Conservation (phyloP, 2,888 invertebrate species). For the Eristalinus sepulchralis region DNA sequence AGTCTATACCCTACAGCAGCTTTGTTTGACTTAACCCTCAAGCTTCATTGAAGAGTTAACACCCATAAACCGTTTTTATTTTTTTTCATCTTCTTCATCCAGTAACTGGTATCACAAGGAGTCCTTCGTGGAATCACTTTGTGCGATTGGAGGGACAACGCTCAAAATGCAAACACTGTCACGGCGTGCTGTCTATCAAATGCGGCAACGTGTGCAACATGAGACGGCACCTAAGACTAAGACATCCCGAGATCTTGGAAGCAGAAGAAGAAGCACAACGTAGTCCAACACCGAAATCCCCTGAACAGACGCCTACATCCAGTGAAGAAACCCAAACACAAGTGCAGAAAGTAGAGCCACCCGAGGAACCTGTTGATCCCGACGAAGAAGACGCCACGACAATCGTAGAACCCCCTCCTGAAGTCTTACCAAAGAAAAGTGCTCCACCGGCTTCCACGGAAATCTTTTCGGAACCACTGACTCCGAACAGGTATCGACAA, state of each 20-base stretch:
- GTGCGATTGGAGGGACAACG: background rate
- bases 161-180: background rate
- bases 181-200: background rate
- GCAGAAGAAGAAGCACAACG: too few relatives aligned
- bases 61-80: too few relatives aligned
- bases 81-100: too few relatives aligned
- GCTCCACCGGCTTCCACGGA: background rate
- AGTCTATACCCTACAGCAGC: too few relatives aligned
- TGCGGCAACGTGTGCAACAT: background rate
- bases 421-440: background rate
- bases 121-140: background rate
- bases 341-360: too few relatives aligned
- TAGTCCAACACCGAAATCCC: too few relatives aligned
- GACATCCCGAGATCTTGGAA: too few relatives aligned
- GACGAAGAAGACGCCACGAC: background rate
- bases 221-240: background rate
- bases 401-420: background rate
- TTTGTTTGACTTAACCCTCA: too few relatives aligned
- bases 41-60: too few relatives aligned
- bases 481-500: background rate
- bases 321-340: too few relatives aligned
- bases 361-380: too few relatives aligned
- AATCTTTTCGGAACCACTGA: background rate
- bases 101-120: background rate
- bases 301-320: too few relatives aligned